Base-by-base conservation (phyloP, 2,113 vertebrate genomes). In the Pituophis catenifer region DNA sequence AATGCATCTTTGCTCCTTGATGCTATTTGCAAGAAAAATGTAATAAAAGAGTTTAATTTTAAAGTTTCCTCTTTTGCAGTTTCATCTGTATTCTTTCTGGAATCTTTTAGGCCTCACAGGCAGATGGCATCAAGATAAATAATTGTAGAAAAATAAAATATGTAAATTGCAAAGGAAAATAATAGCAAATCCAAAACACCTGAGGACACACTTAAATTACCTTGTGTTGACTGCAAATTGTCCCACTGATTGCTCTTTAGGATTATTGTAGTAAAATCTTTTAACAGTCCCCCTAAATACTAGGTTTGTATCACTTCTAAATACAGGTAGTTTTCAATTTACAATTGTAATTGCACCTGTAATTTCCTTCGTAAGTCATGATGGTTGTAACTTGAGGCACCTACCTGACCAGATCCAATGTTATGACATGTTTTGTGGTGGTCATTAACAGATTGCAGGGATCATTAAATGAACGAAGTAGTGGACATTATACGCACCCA, bases 281-380 rank as follows among this genome's bases (percentile, higher is more conserved):
- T 50, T 0, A 1, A 55, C 92, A 87, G 23, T 88, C 2, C 0
- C 91, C 85, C 44, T 91, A 44, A 55, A 93, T 86, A 90, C 88
- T 91, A 52, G 75, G 93, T 2, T 44, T 92, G 93, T 92, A 90
- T 81, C 2, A 19, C 87, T 96, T 94, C 94, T 96, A 96, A 96
- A 62, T 62, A 29, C 59, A 62, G 24, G 24, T 62, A 62, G 59
- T 62, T 24, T 24, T 62, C 24, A 3, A 11, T 3, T 62, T 29
- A 62, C 9, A 62, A 26, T 3, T 26, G 54, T 26, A 62, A 62
- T 62, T 9, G 59, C 59, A 1, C 24, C 59, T 62, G 24, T 10
- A 62, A 62, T 62, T 26, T 62, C 58, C 24, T 26, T 62, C 24
- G 9, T 62, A 26, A 29, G 1, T 62, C 59, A 62, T 62, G 9